Evolutionary conservation across 1,140 invertebrate genomes (phyloP), one percentile per base, ranked within the genome.

Genomic region (Mycetomoellerius zeteki): DNA sequence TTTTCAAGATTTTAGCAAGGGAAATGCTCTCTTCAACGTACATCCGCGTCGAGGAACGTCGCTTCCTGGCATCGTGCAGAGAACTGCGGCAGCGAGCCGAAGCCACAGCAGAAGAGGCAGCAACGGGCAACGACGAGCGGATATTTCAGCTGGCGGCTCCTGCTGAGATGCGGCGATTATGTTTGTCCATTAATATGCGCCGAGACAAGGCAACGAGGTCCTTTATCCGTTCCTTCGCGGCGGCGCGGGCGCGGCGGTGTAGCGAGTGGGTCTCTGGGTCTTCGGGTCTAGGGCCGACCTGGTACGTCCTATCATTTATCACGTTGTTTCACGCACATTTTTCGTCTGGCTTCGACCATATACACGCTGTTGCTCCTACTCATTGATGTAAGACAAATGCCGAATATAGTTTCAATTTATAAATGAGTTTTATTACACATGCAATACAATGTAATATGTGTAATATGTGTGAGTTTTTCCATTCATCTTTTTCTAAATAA

Each of bases 111-210:
- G 82, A 88, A 67, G 85, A 90, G 86, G 67, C 58, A 81, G 80
- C 81, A 90, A 72, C 86, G 87, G 62, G 85, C 89, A 89, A 90
- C 76, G 86, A 88, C 73, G 88, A 90, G 88, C 86, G 91, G 87
- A 92, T 91, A 91, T 86, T 91, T 90, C 89, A 93, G 91, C 92
- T 91, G 90, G 87, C 88, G 90, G 88, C 92, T 92, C 94, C 93
- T 91, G 94, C 93, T 95, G 94, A 92, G 94, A 94, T 94, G 92
- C 92, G 91, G 92, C 93, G 94, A 95, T 95, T 95, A 94, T 93
- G 90, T 93, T 94, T 94, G 93, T 94, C 93, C 92, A 95, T 95
- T 95, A 95, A 95, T 95, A 95, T 94, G 93, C 93, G 93, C 92
- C 87, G 91, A 92, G 92, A 93, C 93, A 93, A 94, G 93, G 92